Evolutionary conservation across 2,888 invertebrate species (phyloP).

Genomic region (Busseola fusca): DNA sequence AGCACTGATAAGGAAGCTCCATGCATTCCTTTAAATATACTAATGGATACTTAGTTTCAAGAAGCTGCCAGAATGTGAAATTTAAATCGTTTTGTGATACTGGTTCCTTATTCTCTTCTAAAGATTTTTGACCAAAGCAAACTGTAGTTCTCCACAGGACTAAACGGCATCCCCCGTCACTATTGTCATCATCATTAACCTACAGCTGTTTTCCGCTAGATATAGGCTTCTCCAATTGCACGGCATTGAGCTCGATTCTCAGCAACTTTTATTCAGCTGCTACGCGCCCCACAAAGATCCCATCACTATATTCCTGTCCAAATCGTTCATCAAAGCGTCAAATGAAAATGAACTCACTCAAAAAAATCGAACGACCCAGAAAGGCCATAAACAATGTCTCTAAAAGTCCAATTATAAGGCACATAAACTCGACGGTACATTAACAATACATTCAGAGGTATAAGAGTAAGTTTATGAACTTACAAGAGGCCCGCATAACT

Average conservation of each 20-base stretch:
- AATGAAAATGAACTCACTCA: background rate
- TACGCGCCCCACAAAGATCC: background rate
- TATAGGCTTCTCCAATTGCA: background rate
- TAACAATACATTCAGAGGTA: slow-evolving; percentile 56
- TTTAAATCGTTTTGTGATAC: background rate
- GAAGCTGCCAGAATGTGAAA: background rate
- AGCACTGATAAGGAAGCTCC: background rate
- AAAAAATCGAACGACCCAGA: slow-evolving; percentile 15
- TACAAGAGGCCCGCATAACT: slow-evolving; percentile 45
- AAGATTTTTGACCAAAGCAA: background rate
- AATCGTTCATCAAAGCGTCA: background rate
- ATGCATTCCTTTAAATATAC: background rate
- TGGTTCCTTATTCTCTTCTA: background rate
- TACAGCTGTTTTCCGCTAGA: background rate
- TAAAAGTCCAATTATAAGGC: slow-evolving; percentile 52
- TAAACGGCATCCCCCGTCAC: background rate
- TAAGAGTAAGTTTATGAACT: slow-evolving; percentile 56
- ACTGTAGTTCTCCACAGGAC: background rate
- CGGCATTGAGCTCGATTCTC: background rate
- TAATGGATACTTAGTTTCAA: background rate
- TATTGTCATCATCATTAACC: background rate
- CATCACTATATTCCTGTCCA: background rate
- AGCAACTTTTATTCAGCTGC: background rate
- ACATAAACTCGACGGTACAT: slow-evolving; percentile 53
- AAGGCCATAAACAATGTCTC: slow-evolving; percentile 29